Evolutionary conservation across 2,797 vertebrate species (phyloP), one percentile per base, ranked within the genome.

Genomic region (Danio tinwini): DNA sequence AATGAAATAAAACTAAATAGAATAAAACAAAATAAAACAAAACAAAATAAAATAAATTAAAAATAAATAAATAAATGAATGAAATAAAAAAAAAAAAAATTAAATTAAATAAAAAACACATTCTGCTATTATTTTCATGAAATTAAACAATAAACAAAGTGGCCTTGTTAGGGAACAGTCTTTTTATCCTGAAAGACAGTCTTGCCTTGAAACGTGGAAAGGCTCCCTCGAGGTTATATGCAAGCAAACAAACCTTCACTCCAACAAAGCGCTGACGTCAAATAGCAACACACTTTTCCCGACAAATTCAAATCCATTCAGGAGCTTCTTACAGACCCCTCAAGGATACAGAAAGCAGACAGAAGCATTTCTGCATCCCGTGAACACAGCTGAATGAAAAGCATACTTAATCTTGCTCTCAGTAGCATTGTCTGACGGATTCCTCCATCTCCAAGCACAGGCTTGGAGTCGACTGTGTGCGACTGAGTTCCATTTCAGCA

Each of bases 401-500:
- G 11, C 7, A 56, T 70, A 39, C 73, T 64, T 78, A 78, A 81
- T 83, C 80, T 72, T 47, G 39, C 12, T 81, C 70, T 71, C 49
- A 71, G 47, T 59, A 37, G 40, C 77, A 73, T 21, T 76, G 19
- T 64, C 78, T 83, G 74, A 85, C 67, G 59, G 49, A 70, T 73
- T 78, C 21, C 72, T 81, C 50, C 61, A 76, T 84, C 81, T 74
- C 62, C 55, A 82, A 81, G 67, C 74, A 75, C 50, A 78, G 78
- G 74, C 70, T 29, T n/a, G n/a, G 29, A 29, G 29, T 29, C 64
- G 19, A 74, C 78, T 81, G 68, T 79, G 76, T 81, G 77, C 63
- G 53, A 80, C 72, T 81, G 64, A 65, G 49, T 76, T 79, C 47
- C 68, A 84, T 68, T 73, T 76, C 82, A 62, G 69, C 64, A 65